These are phyloP conservation scores for Entomobrya multifasciata DNA, from an alignment of 2,888 invertebrate genomes.

Conservation along the genomic window DNA sequence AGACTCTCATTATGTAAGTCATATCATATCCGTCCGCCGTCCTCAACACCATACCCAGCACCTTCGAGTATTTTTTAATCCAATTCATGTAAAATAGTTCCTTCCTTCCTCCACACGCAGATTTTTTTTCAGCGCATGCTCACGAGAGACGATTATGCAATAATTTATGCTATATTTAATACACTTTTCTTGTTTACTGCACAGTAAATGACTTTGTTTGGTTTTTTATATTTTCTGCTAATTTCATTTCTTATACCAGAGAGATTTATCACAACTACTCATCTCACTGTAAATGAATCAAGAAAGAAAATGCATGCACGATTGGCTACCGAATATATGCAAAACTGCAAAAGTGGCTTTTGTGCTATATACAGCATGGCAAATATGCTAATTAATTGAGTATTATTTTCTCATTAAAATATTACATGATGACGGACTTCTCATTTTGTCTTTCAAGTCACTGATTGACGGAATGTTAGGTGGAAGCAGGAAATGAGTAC, in stretches of 20 bases:
- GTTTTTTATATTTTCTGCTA: too few relatives aligned
- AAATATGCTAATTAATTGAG: conserved; percentile 16
- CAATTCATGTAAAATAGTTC: conserved; percentile 36
- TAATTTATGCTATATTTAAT: conserved; percentile 19
- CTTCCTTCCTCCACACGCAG: conserved; percentile 32
- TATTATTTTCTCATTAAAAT: conserved; percentile 38
- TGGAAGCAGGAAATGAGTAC: conserved; percentile 5
- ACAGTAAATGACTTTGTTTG: too few relatives aligned
- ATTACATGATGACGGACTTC: conserved; percentile 5
- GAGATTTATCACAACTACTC: too few relatives aligned
- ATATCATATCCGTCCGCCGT: conserved; percentile 37
- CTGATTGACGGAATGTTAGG: neutral
- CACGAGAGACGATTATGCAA: neutral
- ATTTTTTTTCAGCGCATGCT: conserved; percentile 10
- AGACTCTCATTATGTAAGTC: conserved; percentile 44
- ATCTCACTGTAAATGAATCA: too few relatives aligned
- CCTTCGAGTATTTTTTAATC: neutral
- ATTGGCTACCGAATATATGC: too few relatives aligned
- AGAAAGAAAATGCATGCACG: too few relatives aligned
- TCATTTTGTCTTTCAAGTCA: neutral
- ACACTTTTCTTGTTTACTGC: neutral
- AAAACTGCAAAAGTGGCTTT: too few relatives aligned
- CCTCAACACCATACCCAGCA: conserved; percentile 14
- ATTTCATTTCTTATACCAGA: too few relatives aligned
- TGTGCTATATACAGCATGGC: neutral